Conservation (phyloP, 2,888 invertebrate species). For the Octodonta nipae region DNA sequence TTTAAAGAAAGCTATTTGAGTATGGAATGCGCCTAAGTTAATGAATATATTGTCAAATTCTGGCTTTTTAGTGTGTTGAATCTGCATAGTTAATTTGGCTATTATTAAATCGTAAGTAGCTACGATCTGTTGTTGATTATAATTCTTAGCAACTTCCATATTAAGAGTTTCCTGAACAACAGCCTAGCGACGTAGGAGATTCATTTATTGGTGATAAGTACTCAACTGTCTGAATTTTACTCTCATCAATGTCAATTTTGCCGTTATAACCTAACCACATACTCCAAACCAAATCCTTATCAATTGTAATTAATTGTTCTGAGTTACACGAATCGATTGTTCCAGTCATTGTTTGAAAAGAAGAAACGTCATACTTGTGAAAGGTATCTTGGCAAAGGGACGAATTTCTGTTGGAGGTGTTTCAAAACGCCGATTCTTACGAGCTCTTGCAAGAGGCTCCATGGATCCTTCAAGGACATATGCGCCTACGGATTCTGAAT, state of each 20-base stretch:
- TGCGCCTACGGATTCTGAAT: slow-evolving; percentile 1
- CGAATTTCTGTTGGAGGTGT: slow-evolving; percentile 2
- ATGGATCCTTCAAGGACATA: slow-evolving; percentile 2
- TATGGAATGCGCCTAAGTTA: slow-evolving; percentile 18
- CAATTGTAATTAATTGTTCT: slow-evolving; percentile 9
- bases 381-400: slow-evolving; percentile 6
- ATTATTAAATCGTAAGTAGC: too few relatives aligned
- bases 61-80: slow-evolving; percentile 18
- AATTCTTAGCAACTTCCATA: slow-evolving; percentile 3
- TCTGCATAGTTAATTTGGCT: slow-evolving; percentile 15
- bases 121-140: slow-evolving; percentile 3
- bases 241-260: slow-evolving; percentile 10
- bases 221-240: slow-evolving; percentile 16
- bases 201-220: slow-evolving; percentile 24
- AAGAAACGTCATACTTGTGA: slow-evolving; percentile 6
- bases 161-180: slow-evolving; percentile 22
- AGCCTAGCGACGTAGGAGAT: slow-evolving; percentile 20
- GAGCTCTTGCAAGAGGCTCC: slow-evolving; percentile 5
- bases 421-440: slow-evolving; percentile 13
- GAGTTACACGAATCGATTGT: not conserved
- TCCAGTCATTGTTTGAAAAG: slow-evolving; percentile 2
- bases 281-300: slow-evolving; percentile 17
- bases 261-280: slow-evolving; percentile 21
- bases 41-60: slow-evolving; percentile 21
- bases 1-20: slow-evolving; percentile 22